Evolutionary conservation across 92 coral and sea anemone genomes (phyloP).

Genomic region (Actinostola sp.): DNA sequence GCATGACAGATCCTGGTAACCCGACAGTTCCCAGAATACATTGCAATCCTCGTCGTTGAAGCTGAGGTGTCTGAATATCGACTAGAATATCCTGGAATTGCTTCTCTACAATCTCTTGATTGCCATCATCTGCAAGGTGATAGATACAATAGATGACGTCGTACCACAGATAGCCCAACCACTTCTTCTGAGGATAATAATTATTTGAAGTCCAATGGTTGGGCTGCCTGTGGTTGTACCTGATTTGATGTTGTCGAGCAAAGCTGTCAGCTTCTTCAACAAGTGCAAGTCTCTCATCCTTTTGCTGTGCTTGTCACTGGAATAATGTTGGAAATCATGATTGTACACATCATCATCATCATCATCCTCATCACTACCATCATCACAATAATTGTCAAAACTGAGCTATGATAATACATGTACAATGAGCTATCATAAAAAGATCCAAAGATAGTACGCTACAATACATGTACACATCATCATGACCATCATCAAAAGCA

Average conservation of each 20-base stretch:
- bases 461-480: no score
- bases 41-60: constrained; percentile 89
- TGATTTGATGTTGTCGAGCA: constrained; percentile 76
- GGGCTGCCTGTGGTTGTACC: no score
- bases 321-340: neutral
- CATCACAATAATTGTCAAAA: no score
- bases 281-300: constrained; percentile 94
- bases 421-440: no score
- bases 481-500: no score
- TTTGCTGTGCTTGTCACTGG: constrained; percentile 94
- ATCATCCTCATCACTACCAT: neutral
- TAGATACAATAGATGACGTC: no score
- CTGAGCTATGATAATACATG: no score
- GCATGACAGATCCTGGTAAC: constrained; percentile 70
- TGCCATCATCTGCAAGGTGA: constrained; percentile 43
- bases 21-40: constrained; percentile 94
- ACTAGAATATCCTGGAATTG: constrained; percentile 67
- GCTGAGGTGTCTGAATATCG: constrained; percentile 92
- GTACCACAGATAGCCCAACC: no score
- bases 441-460: no score
- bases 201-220: no score
- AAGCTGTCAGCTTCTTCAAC: constrained; percentile 82
- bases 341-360: neutral
- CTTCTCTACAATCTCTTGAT: constrained; percentile 61
- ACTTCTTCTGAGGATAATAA: no score